phyloP scores from a whole-genome alignment of 2,888 invertebrate genomes.

The Platycheirus albimanus region DNA sequence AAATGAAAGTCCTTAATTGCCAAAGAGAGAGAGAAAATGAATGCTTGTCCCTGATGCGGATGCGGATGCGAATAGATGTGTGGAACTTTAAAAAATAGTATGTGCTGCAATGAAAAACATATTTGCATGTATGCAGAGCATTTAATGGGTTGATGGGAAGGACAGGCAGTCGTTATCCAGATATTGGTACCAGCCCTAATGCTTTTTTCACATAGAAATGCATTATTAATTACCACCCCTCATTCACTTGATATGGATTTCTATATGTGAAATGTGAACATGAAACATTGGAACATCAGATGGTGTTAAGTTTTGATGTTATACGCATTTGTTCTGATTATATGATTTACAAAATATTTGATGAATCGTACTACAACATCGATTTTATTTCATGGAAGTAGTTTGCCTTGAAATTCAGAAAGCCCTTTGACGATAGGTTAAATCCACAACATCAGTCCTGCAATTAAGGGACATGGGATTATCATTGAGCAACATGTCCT shows the following conservation, averaged over 20 bases:
- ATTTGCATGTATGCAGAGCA: conserved; percentile 21
- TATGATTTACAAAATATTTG: no score
- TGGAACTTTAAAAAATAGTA: not conserved
- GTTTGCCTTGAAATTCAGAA: no score
- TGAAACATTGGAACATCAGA: no score
- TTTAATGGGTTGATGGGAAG: conserved; percentile 41
- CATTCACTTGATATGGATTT: conserved; percentile 46
- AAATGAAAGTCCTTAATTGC: conserved; percentile 71
- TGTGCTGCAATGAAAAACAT: conserved; percentile 16
- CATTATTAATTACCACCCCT: conserved; percentile 61
- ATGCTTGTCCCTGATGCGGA: conserved; percentile 26
- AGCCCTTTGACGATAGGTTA: no score
- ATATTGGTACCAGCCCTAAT: conserved; percentile 39
- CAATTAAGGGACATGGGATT: no score
- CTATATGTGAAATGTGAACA: conserved; percentile 1
- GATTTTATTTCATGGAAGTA: no score
- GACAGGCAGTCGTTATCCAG: not conserved
- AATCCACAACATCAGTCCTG: no score
- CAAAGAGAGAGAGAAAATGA: conserved; percentile 32
- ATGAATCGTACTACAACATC: no score
- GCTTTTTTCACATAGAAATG: conserved; percentile 63
- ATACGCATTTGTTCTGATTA: no score
- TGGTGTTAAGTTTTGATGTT: no score
- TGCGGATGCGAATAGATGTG: no score
- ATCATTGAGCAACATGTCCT: no score